A percentile compares a stretch with the other conserved stretches of the same genome.
Evolutionary conservation across 2,797 vertebrate species (phyloP).

Genomic region (Lacerta agilis): DNA sequence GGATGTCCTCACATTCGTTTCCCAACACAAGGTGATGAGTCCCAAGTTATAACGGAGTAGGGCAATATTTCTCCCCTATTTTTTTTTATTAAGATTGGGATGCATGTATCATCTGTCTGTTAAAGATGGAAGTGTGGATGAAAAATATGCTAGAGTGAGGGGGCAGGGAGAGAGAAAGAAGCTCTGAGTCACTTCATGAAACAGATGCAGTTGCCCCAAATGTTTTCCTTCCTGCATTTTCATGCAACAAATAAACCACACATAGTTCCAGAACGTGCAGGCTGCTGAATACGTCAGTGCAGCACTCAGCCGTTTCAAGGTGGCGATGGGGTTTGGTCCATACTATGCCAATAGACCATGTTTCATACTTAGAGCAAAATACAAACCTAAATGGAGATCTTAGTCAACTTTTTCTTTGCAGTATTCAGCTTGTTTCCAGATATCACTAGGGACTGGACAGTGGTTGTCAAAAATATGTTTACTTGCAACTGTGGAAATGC

Average conservation of each 20-base stretch:
- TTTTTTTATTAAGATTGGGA: neutral
- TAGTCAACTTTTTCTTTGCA: neutral
- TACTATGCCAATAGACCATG: neutral
- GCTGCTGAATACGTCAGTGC: neutral
- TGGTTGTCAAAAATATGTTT: neutral
- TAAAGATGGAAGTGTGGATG: neutral
- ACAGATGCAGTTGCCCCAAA: neutral
- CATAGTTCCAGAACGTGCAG: neutral
- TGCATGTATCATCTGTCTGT: neutral
- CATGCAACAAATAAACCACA: neutral
- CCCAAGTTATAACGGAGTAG: neutral
- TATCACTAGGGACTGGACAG: neutral
- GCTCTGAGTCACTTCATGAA: neutral
- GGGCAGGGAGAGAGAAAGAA: neutral
- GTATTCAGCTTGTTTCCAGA: neutral
- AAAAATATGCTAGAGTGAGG: neutral
- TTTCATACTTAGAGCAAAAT: neutral
- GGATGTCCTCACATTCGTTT: neutral
- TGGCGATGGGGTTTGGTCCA: neutral
- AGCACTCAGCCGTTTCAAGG: neutral
- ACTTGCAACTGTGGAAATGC: neutral
- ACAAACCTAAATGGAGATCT: neutral
- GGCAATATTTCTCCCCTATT: neutral
- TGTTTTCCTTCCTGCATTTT: conserved; percentile 10
- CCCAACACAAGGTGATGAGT: neutral